Evolutionary conservation across 1,140 invertebrate species (phyloP).

Genomic region (Aphaenogaster rudis): DNA sequence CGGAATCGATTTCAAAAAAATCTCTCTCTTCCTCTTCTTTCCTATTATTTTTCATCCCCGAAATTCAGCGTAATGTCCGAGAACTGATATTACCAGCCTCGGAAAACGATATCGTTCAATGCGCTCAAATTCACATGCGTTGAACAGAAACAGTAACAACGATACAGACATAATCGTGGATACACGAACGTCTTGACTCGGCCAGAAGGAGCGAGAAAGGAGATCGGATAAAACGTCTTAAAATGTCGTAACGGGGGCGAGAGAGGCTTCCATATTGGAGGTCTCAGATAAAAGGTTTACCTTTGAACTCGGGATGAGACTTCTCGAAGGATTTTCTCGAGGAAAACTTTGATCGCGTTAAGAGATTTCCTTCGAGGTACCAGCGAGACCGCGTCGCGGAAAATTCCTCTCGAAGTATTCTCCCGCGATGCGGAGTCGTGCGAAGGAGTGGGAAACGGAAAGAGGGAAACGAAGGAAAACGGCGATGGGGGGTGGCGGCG

Average conservation of each 20-base stretch:
- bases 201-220: not conserved
- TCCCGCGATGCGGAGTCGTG: conserved; percentile 29
- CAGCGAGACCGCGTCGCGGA: conserved; percentile 52
- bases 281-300: conserved; percentile 50
- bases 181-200: not conserved
- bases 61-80: conserved; percentile 20
- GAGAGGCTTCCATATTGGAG: conserved; percentile 53
- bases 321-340: conserved; percentile 65
- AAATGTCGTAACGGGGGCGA: conserved; percentile 61
- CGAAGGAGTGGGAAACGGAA: not conserved
- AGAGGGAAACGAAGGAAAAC: not conserved
- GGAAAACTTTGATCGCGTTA: conserved; percentile 67
- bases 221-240: conserved; percentile 55
- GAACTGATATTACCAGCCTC: conserved; percentile 2
- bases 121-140: conserved; percentile 1
- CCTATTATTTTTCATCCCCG: not conserved
- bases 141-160: conserved; percentile 23
- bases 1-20: not conserved
- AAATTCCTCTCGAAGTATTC: conserved; percentile 68
- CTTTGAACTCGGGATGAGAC: conserved; percentile 69
- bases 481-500: not conserved
- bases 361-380: conserved; percentile 70
- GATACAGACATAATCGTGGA: conserved; percentile 45
- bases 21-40: not conserved
- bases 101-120: not conserved